A percentile compares a stretch with the other conserved stretches of the same genome.
Evolutionary conservation across 2,888 invertebrate genomes (phyloP).

Genomic region (Diplolepis rosae): DNA sequence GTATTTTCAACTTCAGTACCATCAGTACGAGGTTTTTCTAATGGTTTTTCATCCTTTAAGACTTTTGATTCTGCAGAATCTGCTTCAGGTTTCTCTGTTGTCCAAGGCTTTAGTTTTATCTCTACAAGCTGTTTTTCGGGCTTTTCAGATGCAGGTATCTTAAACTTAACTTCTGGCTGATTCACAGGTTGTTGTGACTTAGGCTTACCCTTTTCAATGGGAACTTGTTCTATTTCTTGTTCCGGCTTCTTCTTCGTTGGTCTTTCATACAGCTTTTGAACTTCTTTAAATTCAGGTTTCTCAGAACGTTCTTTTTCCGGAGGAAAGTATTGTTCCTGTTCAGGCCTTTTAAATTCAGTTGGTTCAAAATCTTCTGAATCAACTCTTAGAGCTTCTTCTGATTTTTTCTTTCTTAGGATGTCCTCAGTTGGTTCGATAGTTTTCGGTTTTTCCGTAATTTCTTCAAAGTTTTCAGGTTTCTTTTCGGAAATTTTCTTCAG

Average conservation of each 20-base stretch:
- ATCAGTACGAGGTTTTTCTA: slow-evolving; percentile 16
- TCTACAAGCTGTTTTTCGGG: slow-evolving; percentile 68
- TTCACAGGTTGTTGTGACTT: slow-evolving; percentile 72
- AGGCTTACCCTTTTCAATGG: slow-evolving; percentile 69
- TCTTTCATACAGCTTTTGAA: slow-evolving; percentile 59
- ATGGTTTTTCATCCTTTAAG: slow-evolving; percentile 34
- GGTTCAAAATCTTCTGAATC: slow-evolving; percentile 65
- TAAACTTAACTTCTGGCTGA: slow-evolving; percentile 72
- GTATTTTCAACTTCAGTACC: slow-evolving; percentile 13
- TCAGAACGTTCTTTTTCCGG: slow-evolving; percentile 63
- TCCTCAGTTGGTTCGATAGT: slow-evolving; percentile 59
- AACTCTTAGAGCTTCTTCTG: slow-evolving; percentile 57
- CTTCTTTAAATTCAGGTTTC: slow-evolving; percentile 62
- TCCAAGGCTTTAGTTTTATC: slow-evolving; percentile 68
- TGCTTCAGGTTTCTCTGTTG: slow-evolving; percentile 62
- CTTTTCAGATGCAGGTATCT: slow-evolving; percentile 63
- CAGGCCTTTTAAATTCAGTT: slow-evolving; percentile 65
- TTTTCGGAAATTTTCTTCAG: slow-evolving; percentile 69
- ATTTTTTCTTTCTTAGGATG: slow-evolving; percentile 57
- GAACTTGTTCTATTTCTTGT: slow-evolving; percentile 66
- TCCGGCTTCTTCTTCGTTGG: slow-evolving; percentile 65
- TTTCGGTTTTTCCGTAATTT: slow-evolving; percentile 60
- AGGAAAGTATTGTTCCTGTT: slow-evolving; percentile 69
- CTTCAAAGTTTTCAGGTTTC: slow-evolving; percentile 62
- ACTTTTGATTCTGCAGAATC: slow-evolving; percentile 46